Evolutionary conservation across 2,113 vertebrate genomes (phyloP).

Genomic region (Vulpes ferrilata): DNA sequence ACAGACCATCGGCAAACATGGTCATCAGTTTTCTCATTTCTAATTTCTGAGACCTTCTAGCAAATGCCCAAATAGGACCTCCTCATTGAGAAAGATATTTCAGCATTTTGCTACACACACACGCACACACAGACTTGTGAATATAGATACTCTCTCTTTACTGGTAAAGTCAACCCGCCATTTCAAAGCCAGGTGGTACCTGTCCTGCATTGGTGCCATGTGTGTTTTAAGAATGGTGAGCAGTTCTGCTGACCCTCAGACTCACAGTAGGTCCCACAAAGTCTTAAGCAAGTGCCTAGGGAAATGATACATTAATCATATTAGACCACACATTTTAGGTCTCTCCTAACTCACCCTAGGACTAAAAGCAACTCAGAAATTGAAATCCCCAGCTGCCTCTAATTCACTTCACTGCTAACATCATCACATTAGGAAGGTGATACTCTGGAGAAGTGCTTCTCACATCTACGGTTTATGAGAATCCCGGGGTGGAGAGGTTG

Average conservation of each 20-base stretch:
- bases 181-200: background rate
- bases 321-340: background rate
- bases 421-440: background rate
- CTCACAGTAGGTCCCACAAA: background rate
- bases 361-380: background rate
- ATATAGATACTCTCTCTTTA: background rate
- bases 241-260: background rate
- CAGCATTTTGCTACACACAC: background rate
- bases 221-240: background rate
- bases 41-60: background rate
- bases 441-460: background rate
- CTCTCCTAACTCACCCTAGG: background rate
- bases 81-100: background rate
- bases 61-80: background rate
- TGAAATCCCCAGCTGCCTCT: background rate
- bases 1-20: background rate
- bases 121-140: background rate
- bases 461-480: too few relatives aligned
- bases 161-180: background rate
- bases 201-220: rapidly evolving
- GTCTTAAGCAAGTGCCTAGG: background rate
- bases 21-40: background rate
- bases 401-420: background rate
- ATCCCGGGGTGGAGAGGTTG: background rate
- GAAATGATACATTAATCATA: background rate